These are phyloP conservation scores for Nothura maculosa DNA, from an alignment of 2,797 vertebrate species.

Conservation along the genomic window DNA sequence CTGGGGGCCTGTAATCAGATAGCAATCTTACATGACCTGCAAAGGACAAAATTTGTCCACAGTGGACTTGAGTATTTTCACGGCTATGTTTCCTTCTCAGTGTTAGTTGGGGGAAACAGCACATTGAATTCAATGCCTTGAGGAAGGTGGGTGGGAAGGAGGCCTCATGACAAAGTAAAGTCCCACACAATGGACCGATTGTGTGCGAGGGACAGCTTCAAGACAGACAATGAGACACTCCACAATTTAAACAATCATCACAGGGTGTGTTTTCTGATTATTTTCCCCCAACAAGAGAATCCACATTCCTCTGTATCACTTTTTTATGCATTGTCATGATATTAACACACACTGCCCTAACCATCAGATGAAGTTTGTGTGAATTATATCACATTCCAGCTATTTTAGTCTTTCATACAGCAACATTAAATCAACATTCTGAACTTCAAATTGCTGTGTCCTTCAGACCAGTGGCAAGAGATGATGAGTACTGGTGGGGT, in stretches of 20 bases:
- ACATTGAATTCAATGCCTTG: not conserved
- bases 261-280: not conserved
- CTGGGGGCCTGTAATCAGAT: not conserved
- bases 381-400: not conserved
- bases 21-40: not conserved
- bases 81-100: accelerated
- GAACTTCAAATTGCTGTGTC: not conserved
- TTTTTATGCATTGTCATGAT: not conserved
- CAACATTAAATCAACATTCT: not conserved
- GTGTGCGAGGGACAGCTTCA: not conserved
- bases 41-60: not conserved
- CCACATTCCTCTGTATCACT: not conserved
- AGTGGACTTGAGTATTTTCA: not conserved
- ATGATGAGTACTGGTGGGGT: accelerated
- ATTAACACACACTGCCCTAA: not conserved
- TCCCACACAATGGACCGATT: accelerated
- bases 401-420: not conserved
- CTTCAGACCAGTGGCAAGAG: not conserved
- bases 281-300: not conserved
- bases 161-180: not conserved
- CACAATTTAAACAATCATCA: not conserved
- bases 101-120: not conserved
- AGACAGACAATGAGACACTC: not conserved
- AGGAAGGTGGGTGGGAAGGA: not conserved
- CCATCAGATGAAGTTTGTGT: not conserved